Evolutionary conservation across 2,797 vertebrate genomes (phyloP).

Genomic region (Sarcoramphus papa): DNA sequence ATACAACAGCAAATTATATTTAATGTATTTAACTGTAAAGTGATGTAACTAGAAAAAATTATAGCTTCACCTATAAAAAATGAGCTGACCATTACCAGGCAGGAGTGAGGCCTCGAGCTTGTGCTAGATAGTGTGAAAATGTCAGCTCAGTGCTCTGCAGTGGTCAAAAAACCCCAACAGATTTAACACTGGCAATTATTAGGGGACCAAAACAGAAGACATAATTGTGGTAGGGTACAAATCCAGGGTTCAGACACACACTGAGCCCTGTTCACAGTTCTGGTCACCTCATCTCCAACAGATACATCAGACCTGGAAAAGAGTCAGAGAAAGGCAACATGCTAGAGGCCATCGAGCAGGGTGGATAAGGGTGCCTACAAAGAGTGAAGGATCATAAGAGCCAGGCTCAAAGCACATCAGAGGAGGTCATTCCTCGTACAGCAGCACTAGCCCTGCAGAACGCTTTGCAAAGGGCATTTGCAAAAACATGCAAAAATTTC

Average conservation of each 20-base stretch:
- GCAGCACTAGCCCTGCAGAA: neutral
- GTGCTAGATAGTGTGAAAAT: neutral
- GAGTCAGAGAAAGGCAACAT: neutral
- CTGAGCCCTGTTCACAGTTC: neutral
- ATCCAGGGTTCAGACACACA: neutral
- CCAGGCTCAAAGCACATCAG: neutral
- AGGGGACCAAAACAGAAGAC: neutral
- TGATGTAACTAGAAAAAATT: neutral
- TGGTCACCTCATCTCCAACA: neutral
- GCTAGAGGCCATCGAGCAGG: neutral
- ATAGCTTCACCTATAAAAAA: neutral
- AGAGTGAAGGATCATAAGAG: neutral
- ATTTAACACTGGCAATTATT: neutral
- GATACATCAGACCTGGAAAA: neutral
- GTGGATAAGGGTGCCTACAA: neutral
- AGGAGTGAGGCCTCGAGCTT: neutral
- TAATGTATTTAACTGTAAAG: neutral
- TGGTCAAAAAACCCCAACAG: neutral
- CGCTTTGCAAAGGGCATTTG: neutral
- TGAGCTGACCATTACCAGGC: neutral
- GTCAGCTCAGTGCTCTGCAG: neutral
- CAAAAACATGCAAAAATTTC: neutral
- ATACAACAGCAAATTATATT: neutral
- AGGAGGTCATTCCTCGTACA: neutral
- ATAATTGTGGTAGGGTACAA: neutral